These are phyloP conservation scores for Pardosa pseudoannulata DNA, from an alignment of 2,888 invertebrate genomes.

Conservation along the genomic window DNA sequence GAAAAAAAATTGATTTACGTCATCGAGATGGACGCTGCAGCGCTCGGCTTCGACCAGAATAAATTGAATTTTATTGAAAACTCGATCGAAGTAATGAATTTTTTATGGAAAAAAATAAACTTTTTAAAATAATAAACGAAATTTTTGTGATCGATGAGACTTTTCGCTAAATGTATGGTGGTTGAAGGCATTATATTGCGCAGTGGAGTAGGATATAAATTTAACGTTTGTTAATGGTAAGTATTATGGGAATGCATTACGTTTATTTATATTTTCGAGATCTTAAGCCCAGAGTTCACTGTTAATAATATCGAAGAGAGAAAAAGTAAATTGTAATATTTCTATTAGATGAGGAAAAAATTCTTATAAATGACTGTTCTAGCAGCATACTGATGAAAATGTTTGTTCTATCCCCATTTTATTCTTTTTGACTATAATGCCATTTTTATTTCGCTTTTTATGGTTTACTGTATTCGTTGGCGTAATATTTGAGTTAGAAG, in stretches of 20 bases:
- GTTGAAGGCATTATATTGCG: not conserved
- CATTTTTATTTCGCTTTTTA: too few relatives aligned
- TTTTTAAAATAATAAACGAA: not conserved
- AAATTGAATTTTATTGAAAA: conserved; percentile 7
- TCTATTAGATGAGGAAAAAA: too few relatives aligned
- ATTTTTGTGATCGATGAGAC: not conserved
- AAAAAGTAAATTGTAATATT: too few relatives aligned
- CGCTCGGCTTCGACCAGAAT: not conserved
- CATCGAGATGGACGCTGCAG: not conserved
- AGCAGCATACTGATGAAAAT: too few relatives aligned
- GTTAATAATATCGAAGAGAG: not conserved
- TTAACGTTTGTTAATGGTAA: not conserved
- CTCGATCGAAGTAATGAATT: conserved; percentile 7
- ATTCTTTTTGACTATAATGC: too few relatives aligned
- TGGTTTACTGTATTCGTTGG: too few relatives aligned
- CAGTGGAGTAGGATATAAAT: not conserved
- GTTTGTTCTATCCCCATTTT: too few relatives aligned
- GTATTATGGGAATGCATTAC: not conserved
- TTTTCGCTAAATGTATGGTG: not conserved
- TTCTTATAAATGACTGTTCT: too few relatives aligned
- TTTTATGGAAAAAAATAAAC: not conserved
- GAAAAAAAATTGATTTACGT: not conserved
- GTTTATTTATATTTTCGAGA: too few relatives aligned
- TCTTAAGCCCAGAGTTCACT: not conserved
- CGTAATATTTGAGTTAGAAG: too few relatives aligned